Percentiles rank a stretch among this genome's conserved stretches.
These are phyloP conservation scores for Tachyglossus aculeatus DNA, from an alignment of 2,797 vertebrate species.

Conservation along the genomic window DNA sequence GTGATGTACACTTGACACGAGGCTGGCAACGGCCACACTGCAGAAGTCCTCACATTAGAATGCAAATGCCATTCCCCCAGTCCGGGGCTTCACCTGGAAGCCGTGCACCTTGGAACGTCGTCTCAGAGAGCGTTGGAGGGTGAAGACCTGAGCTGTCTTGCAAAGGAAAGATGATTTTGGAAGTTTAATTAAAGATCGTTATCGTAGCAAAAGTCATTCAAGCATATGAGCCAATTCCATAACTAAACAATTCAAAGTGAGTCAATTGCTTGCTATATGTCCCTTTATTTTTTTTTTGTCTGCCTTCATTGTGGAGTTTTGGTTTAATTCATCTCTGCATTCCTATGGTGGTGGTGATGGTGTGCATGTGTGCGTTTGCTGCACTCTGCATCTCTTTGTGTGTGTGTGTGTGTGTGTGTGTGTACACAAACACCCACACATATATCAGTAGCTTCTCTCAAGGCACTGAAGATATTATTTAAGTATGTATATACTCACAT, in stretches of 20 bases:
- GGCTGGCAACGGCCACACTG: constrained; percentile 25
- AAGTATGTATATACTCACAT: no score
- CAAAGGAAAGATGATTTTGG: constrained; percentile 43
- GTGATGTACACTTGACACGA: constrained; percentile 28
- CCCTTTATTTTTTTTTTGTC: background rate
- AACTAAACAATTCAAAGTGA: constrained; percentile 1
- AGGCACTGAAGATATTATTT: no score
- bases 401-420: no score
- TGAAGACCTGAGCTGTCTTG: constrained; percentile 21
- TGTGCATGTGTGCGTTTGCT: no score
- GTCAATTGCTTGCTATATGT: background rate
- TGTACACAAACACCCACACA: no score
- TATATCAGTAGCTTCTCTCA: no score
- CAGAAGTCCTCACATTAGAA: constrained; percentile 22
- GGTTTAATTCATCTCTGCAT: constrained; percentile 6
- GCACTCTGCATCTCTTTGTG: no score
- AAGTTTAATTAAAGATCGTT: constrained; percentile 33
- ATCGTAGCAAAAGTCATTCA: constrained; percentile 20
- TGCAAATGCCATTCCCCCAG: constrained; percentile 32
- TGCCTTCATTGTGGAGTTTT: background rate
- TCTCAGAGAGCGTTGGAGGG: background rate
- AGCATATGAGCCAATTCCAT: constrained; percentile 1
- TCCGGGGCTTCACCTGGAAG: constrained; percentile 13
- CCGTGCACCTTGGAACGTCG: no score
- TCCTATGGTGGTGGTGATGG: background rate